Evolutionary conservation across 2,888 invertebrate species (phyloP), one percentile per base, ranked within the genome.

Genomic region (Athrips mouffetella): DNA sequence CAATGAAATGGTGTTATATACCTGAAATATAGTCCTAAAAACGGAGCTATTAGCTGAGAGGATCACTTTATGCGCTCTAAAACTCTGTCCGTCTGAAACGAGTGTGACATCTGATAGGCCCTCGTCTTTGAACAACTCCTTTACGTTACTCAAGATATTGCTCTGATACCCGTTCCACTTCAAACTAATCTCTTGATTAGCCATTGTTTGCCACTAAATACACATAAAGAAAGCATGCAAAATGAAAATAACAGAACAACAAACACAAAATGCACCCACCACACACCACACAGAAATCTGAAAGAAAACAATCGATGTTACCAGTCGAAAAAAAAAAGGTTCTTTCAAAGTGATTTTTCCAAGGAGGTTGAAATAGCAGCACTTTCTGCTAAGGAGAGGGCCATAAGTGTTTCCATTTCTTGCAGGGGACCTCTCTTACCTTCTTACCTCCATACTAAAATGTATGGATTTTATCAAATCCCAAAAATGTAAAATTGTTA

Each of bases 151-250:
- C 53, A 92, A 76, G 72, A 92, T 91, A 66, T 92, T 92, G 67
- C 79, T 90, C 64, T 92, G 89, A 73, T 91, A 92, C 52, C 92
- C 92, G 73, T 92, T 92, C 92, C 92, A 92, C 73, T 92, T 92
- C 54, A 92, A 80, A 75, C 92, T 92, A 77, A 92, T 92, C 76
- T 92, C 92, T 67, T 89, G 89, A 62, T 87, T 87, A 55, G 85
- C 70, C 88, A 88, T 88, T 55, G 50, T 65, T 62, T 55, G 52
- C 51, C 51, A 54, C 56, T 46, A 55, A 23, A 53, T 45, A 54
- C 39, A 47, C 66, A 72, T 67, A 49, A 57, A 59, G 48, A 47
- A 61, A 54, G 57, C 45, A 61, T 64, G 57, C 8, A 55, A 55
- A 35, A 37, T 21, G 50, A 62, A 67, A 54, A 42, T 52, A 58